Percentiles rank a stretch among this genome's conserved stretches.
Conservation (phyloP, 2,797 vertebrate species). For the Poeciliopsis turneri region DNA sequence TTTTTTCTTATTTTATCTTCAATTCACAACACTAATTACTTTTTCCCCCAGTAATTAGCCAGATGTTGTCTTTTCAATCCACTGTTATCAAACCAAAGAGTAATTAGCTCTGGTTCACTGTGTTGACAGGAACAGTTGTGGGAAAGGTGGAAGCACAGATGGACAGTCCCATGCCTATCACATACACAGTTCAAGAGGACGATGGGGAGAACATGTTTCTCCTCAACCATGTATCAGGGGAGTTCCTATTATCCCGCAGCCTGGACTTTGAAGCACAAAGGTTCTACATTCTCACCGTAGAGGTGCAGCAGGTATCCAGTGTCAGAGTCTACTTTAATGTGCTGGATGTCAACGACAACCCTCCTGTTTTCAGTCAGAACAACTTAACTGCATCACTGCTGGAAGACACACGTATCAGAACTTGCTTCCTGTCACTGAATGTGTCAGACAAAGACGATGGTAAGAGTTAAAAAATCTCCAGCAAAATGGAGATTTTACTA, state of each 20-base stretch:
- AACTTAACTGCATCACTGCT: conserved; percentile 60
- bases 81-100: not conserved
- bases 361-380: conserved; percentile 73
- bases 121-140: conserved; percentile 78
- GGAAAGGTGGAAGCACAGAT: conserved; percentile 67
- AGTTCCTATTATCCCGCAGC: conserved; percentile 79
- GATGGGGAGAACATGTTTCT: conserved; percentile 82
- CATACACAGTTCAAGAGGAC: conserved; percentile 79
- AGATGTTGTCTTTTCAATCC: not conserved
- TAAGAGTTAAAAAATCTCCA: conserved; percentile 43
- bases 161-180: conserved; percentile 62
- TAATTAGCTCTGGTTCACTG: conserved; percentile 20
- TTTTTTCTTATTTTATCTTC: not conserved
- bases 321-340: conserved; percentile 83
- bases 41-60: not conserved
- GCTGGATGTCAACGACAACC: conserved; percentile 82
- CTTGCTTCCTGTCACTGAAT: conserved; percentile 76
- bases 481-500: not conserved
- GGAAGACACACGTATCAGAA: conserved; percentile 67
- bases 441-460: conserved; percentile 81
- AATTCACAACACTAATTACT: not conserved
- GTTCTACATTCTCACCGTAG: conserved; percentile 78
- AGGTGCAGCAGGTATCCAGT: conserved; percentile 60
- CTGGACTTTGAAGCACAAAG: conserved; percentile 81
- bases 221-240: conserved; percentile 78